Evolutionary conservation across 2,888 invertebrate genomes (phyloP).

Genomic region (Cremastinae sp.): DNA sequence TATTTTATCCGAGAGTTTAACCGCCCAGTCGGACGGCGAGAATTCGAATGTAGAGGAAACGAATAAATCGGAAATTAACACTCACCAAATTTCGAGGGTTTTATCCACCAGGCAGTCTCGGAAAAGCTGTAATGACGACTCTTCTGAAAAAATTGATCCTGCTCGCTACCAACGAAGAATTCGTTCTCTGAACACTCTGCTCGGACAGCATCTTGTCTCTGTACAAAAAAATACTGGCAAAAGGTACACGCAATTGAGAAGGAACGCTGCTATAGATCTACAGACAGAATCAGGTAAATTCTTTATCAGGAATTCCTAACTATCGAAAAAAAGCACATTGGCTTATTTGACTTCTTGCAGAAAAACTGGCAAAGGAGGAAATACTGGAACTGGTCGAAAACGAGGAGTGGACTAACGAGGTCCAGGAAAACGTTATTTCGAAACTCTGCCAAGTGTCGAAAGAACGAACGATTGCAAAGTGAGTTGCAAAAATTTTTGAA

Average conservation of each 20-base stretch:
- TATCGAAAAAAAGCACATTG: background rate
- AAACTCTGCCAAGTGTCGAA: slow-evolving; percentile 64
- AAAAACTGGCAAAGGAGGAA: slow-evolving; percentile 67
- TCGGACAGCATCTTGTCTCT: slow-evolving; percentile 19
- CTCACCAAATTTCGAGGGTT: background rate
- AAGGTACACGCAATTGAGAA: slow-evolving; percentile 9
- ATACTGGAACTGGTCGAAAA: slow-evolving; percentile 64
- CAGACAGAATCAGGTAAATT: slow-evolving; percentile 44
- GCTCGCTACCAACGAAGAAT: slow-evolving; percentile 6
- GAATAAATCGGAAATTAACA: background rate
- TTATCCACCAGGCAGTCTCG: background rate
- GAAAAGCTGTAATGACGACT: background rate
- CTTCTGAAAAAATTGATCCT: background rate
- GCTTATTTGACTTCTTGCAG: slow-evolving; percentile 54
- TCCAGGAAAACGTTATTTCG: slow-evolving; percentile 66
- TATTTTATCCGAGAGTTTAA: background rate
- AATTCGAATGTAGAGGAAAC: no score
- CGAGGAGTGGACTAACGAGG: slow-evolving; percentile 67
- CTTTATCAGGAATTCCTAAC: no score
- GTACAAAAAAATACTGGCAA: slow-evolving; percentile 16
- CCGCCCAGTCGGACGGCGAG: background rate
- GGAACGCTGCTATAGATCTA: slow-evolving; percentile 17
- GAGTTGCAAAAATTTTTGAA: slow-evolving; percentile 52
- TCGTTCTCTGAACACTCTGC: slow-evolving; percentile 33
- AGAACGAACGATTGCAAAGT: slow-evolving; percentile 69